phyloP scores from a whole-genome alignment of 2,888 invertebrate genomes.

The Kryphioiulus occultus region DNA sequence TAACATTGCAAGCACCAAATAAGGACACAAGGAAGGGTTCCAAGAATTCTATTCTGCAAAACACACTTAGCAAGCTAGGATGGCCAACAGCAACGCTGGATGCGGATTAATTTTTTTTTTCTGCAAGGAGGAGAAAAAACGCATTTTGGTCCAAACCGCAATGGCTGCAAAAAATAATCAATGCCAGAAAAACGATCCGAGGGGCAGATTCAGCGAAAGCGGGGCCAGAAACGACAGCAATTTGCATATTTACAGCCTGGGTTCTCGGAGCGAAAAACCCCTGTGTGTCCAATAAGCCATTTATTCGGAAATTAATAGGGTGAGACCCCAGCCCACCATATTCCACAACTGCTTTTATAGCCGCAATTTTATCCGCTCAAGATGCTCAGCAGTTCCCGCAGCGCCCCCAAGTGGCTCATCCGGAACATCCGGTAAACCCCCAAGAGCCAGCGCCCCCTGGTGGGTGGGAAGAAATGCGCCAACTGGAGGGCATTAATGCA shows the following conservation, averaged over 20 bases:
- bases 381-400: background rate
- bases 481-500: background rate
- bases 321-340: background rate
- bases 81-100: background rate
- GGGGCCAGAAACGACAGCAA: background rate
- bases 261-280: background rate
- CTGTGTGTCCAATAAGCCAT: slow-evolving; percentile 13
- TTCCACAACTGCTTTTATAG: background rate
- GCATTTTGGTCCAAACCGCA: background rate
- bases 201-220: background rate
- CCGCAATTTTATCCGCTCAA: background rate
- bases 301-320: slow-evolving; percentile 10
- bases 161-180: background rate
- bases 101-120: background rate
- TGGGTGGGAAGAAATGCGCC: background rate
- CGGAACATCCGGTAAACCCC: background rate
- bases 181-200: background rate
- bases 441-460: background rate
- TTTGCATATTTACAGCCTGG: background rate
- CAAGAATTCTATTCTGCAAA: too few species aligned
- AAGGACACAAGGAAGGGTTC: too few species aligned
- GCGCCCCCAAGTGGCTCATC: background rate
- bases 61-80: background rate
- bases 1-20: too few species aligned
- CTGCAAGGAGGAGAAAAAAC: background rate